Evolutionary conservation across 2,888 invertebrate genomes (phyloP), one percentile per base, ranked within the genome.

Genomic region (Ormia ochracea): DNA sequence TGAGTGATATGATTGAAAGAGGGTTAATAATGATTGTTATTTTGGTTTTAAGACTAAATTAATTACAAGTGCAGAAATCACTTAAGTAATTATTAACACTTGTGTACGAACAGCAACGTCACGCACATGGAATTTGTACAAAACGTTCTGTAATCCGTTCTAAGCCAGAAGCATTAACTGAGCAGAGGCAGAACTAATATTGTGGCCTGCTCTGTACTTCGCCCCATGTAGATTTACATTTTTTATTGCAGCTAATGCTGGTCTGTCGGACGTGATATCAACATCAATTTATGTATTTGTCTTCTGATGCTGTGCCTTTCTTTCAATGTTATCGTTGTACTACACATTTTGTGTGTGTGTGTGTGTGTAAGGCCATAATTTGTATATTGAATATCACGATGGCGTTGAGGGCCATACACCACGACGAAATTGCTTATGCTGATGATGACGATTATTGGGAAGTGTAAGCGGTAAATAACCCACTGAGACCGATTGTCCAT

Each of bases 391-490:
- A 75, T 76, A 72, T 72, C 38, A 48, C 19, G 41, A 48, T 48
- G 31, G 14, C 21, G 28, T 14, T 70, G 26, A 54, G 14, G 26
- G 23, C 33, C 4, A 4, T 17, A 9, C 33, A 33, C 7, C 26
- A 31, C 6, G 2, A 10, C 23, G 5, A n/a, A 14, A 23, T 14
- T 38, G 10, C 26, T 28, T 41, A 33, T 17, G 52, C 19, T 26
- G 41, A 50, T 31, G 50, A 43, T 21, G 4, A 50, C 38, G 63
- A 61, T 76, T 61, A 63, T 68, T 68, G 66, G 43, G 50, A 63
- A 74, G 65, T 76, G 63, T 73, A 58, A 73, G 69, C 80, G 52
- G 72, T 80, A 80, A 80, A 76, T 80, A 76, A 76, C 76, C 80
- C 80, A 76, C 80, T 68, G 80, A 52, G 72, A 72, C 61, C 76